These are phyloP conservation scores for Thereva nobilitata DNA, from an alignment of 2,888 invertebrate species.

Conservation along the genomic window DNA sequence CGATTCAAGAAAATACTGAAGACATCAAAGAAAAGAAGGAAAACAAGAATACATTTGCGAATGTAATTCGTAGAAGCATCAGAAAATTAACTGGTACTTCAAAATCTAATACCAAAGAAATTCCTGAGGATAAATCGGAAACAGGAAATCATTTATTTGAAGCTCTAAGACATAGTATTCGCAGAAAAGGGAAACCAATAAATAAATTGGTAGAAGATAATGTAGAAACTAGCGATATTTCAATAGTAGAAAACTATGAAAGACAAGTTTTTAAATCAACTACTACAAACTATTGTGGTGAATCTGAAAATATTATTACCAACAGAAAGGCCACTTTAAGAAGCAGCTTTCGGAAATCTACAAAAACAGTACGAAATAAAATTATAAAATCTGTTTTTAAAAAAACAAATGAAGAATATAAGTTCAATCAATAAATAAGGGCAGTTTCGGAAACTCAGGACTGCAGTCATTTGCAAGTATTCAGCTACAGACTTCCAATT, in stretches of 20 bases:
- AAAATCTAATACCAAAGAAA: conserved; percentile 29
- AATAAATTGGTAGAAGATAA: conserved; percentile 7
- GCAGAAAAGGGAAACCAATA: conserved; percentile 48
- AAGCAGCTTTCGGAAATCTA: conserved; percentile 14
- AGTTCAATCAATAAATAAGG: conserved; percentile 1
- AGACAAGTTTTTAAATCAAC: conserved; percentile 43
- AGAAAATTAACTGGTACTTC: conserved; percentile 51
- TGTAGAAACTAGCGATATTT: conserved; percentile 47
- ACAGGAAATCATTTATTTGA: conserved; percentile 44
- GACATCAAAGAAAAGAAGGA: conserved; percentile 46
- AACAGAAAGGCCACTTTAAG: conserved; percentile 2
- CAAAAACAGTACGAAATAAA: conserved; percentile 22
- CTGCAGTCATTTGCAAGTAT: too few species aligned
- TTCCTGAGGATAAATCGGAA: conserved; percentile 37
- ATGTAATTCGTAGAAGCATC: conserved; percentile 54
- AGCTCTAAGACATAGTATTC: conserved; percentile 53
- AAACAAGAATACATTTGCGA: conserved; percentile 30
- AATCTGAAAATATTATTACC: background rate
- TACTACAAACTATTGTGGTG: background rate
- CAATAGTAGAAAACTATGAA: conserved; percentile 53
- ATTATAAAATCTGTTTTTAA: conserved; percentile 27
- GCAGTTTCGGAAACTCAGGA: too few species aligned
- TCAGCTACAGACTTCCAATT: too few species aligned
- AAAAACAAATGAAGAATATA: conserved; percentile 21
- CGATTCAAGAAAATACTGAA: conserved; percentile 48